Evolutionary conservation across 2,113 vertebrate genomes (phyloP).

Genomic region (Pungitius pungitius): DNA sequence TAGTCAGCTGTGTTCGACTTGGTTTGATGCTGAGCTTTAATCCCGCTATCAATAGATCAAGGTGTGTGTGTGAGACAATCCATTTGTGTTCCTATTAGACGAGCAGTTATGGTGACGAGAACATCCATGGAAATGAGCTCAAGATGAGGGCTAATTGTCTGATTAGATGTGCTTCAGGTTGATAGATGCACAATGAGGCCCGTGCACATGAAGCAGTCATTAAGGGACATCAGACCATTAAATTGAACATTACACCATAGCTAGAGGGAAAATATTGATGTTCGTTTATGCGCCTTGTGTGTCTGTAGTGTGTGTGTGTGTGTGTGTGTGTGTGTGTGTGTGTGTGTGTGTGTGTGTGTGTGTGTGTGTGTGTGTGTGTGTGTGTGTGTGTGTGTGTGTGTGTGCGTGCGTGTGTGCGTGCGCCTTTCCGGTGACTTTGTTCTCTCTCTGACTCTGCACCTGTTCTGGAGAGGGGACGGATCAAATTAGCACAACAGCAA

Average conservation of each 20-base stretch:
- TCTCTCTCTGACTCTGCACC: slow-evolving; percentile 53
- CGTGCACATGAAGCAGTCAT: slow-evolving; percentile 68
- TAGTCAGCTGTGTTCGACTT: slow-evolving; percentile 13
- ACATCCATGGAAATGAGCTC: slow-evolving; percentile 64
- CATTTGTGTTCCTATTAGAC: slow-evolving; percentile 61
- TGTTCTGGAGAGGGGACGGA: slow-evolving; percentile 46
- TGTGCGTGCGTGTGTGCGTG: slow-evolving; percentile 24
- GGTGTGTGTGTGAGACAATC: slow-evolving; percentile 24
- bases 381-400: slow-evolving; percentile 29
- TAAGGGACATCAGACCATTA: slow-evolving; percentile 72
- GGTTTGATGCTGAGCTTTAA: slow-evolving; percentile 7
- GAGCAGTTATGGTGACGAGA: slow-evolving; percentile 64
- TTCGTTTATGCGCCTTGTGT: slow-evolving; percentile 52
- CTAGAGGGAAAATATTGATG: slow-evolving; percentile 58
- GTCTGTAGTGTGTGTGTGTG: slow-evolving; percentile 34
- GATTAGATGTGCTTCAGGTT: slow-evolving; percentile 74
- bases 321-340: slow-evolving; percentile 29
- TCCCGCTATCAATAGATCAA: background rate
- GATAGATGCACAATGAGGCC: slow-evolving; percentile 71
- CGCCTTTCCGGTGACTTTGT: slow-evolving; percentile 59
- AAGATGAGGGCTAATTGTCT: slow-evolving; percentile 73
- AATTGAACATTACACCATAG: slow-evolving; percentile 72
- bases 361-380: slow-evolving; percentile 35
- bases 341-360: slow-evolving; percentile 31
- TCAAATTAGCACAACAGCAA: slow-evolving; percentile 56